Evolutionary conservation across 2,797 vertebrate genomes (phyloP).

Genomic region (Danio jaintianensis): DNA sequence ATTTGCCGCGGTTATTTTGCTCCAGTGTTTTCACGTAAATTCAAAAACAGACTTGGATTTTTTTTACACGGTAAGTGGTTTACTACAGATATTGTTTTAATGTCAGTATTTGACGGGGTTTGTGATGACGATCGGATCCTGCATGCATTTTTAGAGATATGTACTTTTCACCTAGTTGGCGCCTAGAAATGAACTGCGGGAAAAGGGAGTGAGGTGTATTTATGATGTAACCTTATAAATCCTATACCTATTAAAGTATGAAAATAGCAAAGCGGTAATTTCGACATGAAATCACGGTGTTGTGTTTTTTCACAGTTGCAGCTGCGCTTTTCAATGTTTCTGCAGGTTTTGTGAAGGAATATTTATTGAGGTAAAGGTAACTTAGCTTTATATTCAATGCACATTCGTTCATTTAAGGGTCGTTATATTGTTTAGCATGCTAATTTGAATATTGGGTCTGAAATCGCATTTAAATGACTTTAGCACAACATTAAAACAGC

Average conservation of each 20-base stretch:
- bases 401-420: too few species aligned
- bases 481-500: too few species aligned
- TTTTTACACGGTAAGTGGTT: slow-evolving; percentile 11
- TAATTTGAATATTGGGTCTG: too few species aligned
- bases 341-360: too few species aligned
- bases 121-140: not conserved
- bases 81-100: not conserved
- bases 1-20: not conserved
- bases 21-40: not conserved
- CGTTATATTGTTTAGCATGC: too few species aligned
- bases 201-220: not conserved
- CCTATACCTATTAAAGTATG: not conserved
- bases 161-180: not conserved
- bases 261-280: not conserved
- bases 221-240: too few species aligned
- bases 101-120: not conserved
- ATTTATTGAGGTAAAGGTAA: too few species aligned
- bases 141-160: not conserved
- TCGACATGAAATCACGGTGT: not conserved
- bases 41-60: not conserved
- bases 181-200: slow-evolving; percentile 5
- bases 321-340: too few species aligned
- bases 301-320: not conserved
- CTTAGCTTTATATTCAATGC: too few species aligned
- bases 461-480: too few species aligned